Evolutionary conservation across 2,888 invertebrate genomes (phyloP).

Genomic region (Tetragonisca angustula): DNA sequence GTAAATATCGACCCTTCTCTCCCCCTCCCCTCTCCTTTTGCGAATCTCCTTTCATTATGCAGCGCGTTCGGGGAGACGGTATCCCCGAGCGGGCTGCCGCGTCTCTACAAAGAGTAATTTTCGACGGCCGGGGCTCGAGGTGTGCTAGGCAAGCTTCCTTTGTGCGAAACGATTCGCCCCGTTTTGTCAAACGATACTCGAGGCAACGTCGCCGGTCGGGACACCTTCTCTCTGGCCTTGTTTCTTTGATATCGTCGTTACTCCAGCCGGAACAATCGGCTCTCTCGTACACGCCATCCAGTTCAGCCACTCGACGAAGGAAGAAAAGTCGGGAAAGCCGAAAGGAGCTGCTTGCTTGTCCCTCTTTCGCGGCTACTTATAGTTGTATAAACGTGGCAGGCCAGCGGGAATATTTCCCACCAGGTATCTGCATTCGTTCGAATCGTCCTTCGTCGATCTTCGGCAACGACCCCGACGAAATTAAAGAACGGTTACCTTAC

Average conservation of each 20-base stretch:
- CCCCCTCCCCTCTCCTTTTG: background rate
- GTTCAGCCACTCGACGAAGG: constrained; percentile 31
- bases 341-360: constrained; percentile 20
- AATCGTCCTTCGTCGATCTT: background rate
- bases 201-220: constrained; percentile 22
- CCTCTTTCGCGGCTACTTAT: constrained; percentile 3
- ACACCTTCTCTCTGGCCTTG: constrained; percentile 43
- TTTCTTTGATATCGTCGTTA: constrained; percentile 59
- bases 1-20: background rate
- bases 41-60: background rate
- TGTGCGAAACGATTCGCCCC: background rate
- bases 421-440: background rate
- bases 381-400: background rate
- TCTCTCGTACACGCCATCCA: constrained; percentile 1
- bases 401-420: constrained; percentile 11
- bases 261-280: constrained; percentile 47
- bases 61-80: background rate
- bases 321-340: constrained; percentile 10
- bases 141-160: background rate
- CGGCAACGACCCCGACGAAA: background rate
- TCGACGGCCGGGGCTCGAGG: background rate
- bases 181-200: constrained; percentile 39
- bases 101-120: constrained; percentile 6
- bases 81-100: no score
- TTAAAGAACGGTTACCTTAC: no score